Evolutionary conservation across 1,140 invertebrate species (phyloP), one percentile per base, ranked within the genome.

Genomic region (Phortica variegata): DNA sequence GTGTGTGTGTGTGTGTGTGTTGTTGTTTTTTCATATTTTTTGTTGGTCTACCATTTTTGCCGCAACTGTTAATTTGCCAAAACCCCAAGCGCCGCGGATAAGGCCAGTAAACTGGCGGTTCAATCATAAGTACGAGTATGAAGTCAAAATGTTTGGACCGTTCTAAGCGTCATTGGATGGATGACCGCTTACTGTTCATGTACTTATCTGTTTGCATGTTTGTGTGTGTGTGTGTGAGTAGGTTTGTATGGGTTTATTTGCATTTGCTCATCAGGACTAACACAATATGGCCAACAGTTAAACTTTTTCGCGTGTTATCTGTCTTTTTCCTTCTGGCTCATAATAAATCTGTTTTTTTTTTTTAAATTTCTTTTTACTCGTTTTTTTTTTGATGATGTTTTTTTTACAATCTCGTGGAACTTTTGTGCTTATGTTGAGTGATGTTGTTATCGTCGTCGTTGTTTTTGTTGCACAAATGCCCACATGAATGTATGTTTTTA

Each of bases 1-100:
- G n/a, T n/a, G n/a, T n/a, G n/a, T n/a, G n/a, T n/a, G n/a, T n/a
- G n/a, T n/a, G n/a, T n/a, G n/a, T n/a, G n/a, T 26, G 5, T 36
- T 36, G 12, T 36, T 36, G 12, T 36, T 36, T 36, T 36, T 36
- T 36, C 13, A 6, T 36, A 5, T 42, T 39, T 37, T 45, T 46
- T 47, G 38, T 53, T 33, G 46, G 51, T 53, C 46, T 48, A 53
- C 51, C 51, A 53, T 53, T 44, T 53, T 5, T 26, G 38, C 51
- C 51, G 37, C 46, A 53, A 53, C 46, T 49, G 46, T 53, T 53
- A 53, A 53, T 53, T 53, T 49, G 33, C 41, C 37, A 53, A 53
- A 47, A 23, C n/a, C 45, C 29, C 34, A 10, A 20, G 8, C 10
- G 20, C 3, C 21, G 23, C 47, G 6, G 13, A 12, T n/a, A 32